A percentile compares a stretch with the other conserved stretches of the same genome.
Conservation (phyloP, 2,113 vertebrate species). For the Gyps fulvus region DNA sequence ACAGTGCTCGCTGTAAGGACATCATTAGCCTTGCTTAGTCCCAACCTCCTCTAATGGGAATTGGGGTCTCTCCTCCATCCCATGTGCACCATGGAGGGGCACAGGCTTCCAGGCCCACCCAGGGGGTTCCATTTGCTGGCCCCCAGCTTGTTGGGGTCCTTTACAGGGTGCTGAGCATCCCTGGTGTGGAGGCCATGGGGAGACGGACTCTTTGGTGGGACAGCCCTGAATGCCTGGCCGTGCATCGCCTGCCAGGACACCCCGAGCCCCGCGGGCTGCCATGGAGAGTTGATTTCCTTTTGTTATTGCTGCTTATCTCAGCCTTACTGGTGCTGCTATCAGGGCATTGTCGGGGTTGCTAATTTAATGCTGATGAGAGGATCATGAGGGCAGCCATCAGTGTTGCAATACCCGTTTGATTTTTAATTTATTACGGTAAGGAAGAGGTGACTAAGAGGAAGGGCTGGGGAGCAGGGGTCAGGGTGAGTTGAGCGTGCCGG, state of each 20-base stretch:
- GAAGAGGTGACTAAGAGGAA: conserved; percentile 56
- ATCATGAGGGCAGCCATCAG: neutral
- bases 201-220: neutral
- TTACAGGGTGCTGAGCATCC: neutral
- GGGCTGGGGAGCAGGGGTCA: neutral
- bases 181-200: neutral
- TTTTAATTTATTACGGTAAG: neutral
- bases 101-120: neutral
- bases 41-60: neutral
- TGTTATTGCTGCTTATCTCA: neutral
- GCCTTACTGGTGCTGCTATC: neutral
- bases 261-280: rapidly evolving
- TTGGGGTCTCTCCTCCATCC: neutral
- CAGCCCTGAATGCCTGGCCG: neutral
- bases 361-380: conserved; percentile 11
- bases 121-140: neutral
- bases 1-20: neutral
- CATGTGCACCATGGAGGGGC: neutral
- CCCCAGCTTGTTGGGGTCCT: rapidly evolving
- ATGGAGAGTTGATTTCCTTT: neutral
- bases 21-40: neutral
- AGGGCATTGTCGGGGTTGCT: neutral
- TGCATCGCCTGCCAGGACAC: neutral
- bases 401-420: neutral
- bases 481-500: neutral